Evolutionary conservation across 2,888 invertebrate species (phyloP), one percentile per base, ranked within the genome.

Genomic region (Protodeltote pygarga): DNA sequence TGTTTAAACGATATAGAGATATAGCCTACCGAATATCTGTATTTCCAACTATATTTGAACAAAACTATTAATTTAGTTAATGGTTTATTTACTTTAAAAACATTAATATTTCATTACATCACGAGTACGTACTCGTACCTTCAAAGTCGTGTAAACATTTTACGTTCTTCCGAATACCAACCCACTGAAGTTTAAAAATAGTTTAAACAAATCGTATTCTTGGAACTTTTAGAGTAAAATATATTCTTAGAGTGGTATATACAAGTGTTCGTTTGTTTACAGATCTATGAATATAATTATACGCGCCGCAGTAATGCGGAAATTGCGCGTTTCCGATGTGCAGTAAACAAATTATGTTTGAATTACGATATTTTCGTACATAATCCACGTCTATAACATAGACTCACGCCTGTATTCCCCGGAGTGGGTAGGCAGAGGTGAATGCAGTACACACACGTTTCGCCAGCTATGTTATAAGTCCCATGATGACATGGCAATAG

Each of bases 281-380:
- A n/a, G n/a, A n/a, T n/a, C n/a, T n/a, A n/a, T n/a, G n/a, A n/a
- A n/a, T n/a, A n/a, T n/a, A n/a, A n/a, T n/a, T n/a, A 25, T 5
- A n/a, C 28, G 27, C 37, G 40, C 16, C n/a, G 17, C 37, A 23
- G 46, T 20, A 45, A 49, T 31, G 25, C 42, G 52, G 40, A 41
- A 44, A 52, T 17, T 63, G 55, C 66, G 53, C 47, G 15, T 19
- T 49, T 34, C 16, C 17, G 29, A 33, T 40, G 23, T 31, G 31
- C 44, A 39, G 35, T 48, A 45, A 55, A 65, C 57, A 59, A 44
- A 44, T 32, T 49, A 16, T 48, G 44, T 53, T 46, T 57, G 46
- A 29, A 20, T 25, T 48, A 14, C 1, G 11, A 20, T 59, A 47
- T 52, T 47, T 47, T 51, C 4, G 34, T 38, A 38, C n/a, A n/a